These are phyloP conservation scores for Mythimna lalbum DNA, from an alignment of 2,888 invertebrate species.

Conservation along the genomic window DNA sequence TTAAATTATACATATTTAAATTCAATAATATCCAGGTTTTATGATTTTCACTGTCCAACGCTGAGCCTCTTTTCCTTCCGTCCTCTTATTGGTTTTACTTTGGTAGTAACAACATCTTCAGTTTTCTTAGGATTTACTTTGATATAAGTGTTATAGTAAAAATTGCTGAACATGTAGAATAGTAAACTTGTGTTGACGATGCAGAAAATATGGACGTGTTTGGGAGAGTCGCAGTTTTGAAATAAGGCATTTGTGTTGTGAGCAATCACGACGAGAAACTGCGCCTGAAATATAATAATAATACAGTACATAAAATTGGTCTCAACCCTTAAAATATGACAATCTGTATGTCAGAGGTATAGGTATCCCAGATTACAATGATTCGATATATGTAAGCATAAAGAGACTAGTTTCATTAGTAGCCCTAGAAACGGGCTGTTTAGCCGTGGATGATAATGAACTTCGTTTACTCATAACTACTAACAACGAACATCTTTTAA, in stretches of 20 bases:
- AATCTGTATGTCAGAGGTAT: too few species aligned
- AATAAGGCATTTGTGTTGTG: slow-evolving; percentile 91
- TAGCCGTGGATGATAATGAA: too few species aligned
- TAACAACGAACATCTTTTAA: not conserved
- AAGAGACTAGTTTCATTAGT: not conserved
- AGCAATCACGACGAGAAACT: slow-evolving; percentile 92
- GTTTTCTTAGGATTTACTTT: slow-evolving; percentile 59
- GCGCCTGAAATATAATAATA: slow-evolving; percentile 86
- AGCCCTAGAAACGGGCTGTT: not conserved
- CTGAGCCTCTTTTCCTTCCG: slow-evolving; percentile 26
- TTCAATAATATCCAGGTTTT: not conserved
- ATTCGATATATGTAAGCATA: too few species aligned
- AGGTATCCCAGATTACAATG: too few species aligned
- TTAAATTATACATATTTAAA: too few species aligned
- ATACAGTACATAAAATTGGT: too few species aligned
- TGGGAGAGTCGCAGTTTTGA: slow-evolving; percentile 92
- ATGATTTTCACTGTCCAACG: slow-evolving; percentile 36
- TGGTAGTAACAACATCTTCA: slow-evolving; percentile 8
- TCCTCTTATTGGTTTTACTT: not conserved
- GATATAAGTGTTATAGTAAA: slow-evolving; percentile 92
- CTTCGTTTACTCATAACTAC: not conserved
- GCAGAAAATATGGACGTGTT: slow-evolving; percentile 90
- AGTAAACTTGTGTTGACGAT: slow-evolving; percentile 90
- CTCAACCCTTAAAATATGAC: too few species aligned
- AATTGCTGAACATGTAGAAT: slow-evolving; percentile 93